These are phyloP conservation scores for Lissocephala sabroskyi DNA, from an alignment of 2,888 invertebrate genomes.

Conservation along the genomic window DNA sequence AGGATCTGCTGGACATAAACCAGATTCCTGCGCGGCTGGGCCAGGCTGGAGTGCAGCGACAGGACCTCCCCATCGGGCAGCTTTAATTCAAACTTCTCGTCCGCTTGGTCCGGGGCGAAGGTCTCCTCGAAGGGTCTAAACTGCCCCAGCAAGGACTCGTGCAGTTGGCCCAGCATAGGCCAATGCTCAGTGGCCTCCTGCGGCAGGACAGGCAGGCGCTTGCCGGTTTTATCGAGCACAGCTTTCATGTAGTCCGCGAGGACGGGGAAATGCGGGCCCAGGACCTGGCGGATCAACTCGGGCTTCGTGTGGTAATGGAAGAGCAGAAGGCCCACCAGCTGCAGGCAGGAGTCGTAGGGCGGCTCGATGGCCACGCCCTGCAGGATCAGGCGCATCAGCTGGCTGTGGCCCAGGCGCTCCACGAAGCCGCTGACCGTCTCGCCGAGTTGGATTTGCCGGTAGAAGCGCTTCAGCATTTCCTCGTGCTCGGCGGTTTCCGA, in stretches of 20 bases:
- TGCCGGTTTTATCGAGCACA: slow-evolving; percentile 27
- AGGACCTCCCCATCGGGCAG: slow-evolving; percentile 47
- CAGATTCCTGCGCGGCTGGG: slow-evolving; percentile 59
- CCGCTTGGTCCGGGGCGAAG: slow-evolving; percentile 8
- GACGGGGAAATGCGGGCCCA: slow-evolving; percentile 33
- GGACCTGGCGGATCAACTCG: slow-evolving; percentile 44
- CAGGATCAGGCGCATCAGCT: slow-evolving; percentile 68
- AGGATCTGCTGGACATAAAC: slow-evolving; percentile 65
- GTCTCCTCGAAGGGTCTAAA: slow-evolving; percentile 41
- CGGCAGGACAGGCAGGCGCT: slow-evolving; percentile 7
- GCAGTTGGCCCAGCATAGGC: slow-evolving; percentile 44
- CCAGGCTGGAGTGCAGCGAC: slow-evolving; percentile 36
- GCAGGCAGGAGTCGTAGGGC: slow-evolving; percentile 71
- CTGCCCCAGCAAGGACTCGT: slow-evolving; percentile 33
- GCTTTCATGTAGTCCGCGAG: slow-evolving; percentile 47
- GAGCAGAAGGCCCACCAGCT: slow-evolving; percentile 67
- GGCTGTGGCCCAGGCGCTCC: slow-evolving; percentile 67
- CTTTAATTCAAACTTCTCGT: slow-evolving; percentile 31
- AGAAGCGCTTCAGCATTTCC: slow-evolving; percentile 57
- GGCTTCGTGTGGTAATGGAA: slow-evolving; percentile 66
- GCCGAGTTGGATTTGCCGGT: slow-evolving; percentile 71
- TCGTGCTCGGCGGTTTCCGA: slow-evolving; percentile 33
- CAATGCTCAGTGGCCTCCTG: slow-evolving; percentile 23
- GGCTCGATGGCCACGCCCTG: slow-evolving; percentile 59
- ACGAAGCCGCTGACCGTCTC: slow-evolving; percentile 67